Percentiles rank a stretch among this genome's conserved stretches.
Evolutionary conservation across 2,113 vertebrate genomes (phyloP).

Genomic region (Eulemur macaco): DNA sequence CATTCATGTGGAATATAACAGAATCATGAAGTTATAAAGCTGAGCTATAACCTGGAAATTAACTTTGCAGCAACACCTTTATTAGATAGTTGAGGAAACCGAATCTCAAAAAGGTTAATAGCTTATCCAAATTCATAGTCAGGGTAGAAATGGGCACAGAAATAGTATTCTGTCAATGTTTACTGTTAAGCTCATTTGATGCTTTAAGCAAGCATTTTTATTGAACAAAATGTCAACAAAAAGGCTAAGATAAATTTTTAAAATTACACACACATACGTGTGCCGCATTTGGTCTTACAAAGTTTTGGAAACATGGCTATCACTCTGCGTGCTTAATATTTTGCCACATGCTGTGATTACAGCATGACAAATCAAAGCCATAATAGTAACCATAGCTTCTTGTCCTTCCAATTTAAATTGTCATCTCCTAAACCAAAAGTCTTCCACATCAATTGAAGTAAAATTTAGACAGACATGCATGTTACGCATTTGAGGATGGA

Average conservation of each 20-base stretch:
- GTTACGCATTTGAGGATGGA: background rate
- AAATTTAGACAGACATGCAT: constrained; percentile 25
- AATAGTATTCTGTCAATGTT: background rate
- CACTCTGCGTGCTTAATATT: background rate
- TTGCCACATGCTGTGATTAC: background rate
- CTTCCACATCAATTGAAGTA: constrained; percentile 46
- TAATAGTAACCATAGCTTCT: constrained; percentile 31
- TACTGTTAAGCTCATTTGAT: background rate
- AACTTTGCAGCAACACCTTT: background rate
- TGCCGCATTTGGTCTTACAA: background rate
- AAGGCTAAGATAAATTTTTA: background rate
- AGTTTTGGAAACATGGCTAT: constrained; percentile 21
- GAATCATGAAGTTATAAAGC: background rate
- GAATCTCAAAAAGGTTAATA: background rate
- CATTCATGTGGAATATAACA: background rate
- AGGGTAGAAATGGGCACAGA: background rate
- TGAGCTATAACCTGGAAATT: background rate
- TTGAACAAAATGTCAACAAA: background rate
- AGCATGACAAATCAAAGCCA: constrained; percentile 46
- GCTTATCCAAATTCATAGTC: background rate
- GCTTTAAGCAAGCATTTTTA: background rate
- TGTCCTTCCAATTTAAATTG: constrained; percentile 49
- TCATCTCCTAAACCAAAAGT: constrained; percentile 52
- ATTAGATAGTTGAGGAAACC: background rate
- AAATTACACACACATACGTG: background rate